phyloP scores from a whole-genome alignment of 2,113 vertebrate genomes.

The Eurypyga helias region DNA sequence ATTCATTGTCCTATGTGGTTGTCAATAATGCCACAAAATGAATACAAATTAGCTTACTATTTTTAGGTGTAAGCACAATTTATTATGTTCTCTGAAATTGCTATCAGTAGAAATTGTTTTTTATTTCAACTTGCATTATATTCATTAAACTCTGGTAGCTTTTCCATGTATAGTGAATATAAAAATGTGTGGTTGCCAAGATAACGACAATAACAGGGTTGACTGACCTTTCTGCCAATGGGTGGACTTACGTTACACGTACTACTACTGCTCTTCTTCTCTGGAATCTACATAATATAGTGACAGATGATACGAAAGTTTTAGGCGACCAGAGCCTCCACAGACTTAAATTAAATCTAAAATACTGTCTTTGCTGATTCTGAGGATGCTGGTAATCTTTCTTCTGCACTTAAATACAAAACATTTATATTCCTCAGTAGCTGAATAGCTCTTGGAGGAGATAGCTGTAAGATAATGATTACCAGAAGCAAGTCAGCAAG shows the following conservation, averaged over 20 bases:
- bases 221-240: background rate
- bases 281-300: background rate
- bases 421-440: background rate
- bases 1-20: background rate
- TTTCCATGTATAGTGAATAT: background rate
- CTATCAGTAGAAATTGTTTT: background rate
- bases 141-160: background rate
- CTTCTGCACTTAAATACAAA: background rate
- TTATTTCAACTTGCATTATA: background rate
- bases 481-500: background rate
- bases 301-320: background rate
- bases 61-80: background rate
- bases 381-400: background rate
- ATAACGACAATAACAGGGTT: background rate
- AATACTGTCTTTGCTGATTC: background rate
- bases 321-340: rapidly evolving
- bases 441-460: background rate
- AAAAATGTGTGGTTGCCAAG: rapidly evolving
- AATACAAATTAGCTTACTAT: background rate
- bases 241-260: background rate
- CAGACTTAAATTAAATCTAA: background rate
- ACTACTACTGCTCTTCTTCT: background rate
- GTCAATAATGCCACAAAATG: background rate
- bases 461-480: background rate
- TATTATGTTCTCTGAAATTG: background rate